A percentile compares a stretch with the other conserved stretches of the same genome.
These are phyloP conservation scores for Tringa solitaria DNA, from an alignment of 2,113 vertebrate species.

Conservation along the genomic window DNA sequence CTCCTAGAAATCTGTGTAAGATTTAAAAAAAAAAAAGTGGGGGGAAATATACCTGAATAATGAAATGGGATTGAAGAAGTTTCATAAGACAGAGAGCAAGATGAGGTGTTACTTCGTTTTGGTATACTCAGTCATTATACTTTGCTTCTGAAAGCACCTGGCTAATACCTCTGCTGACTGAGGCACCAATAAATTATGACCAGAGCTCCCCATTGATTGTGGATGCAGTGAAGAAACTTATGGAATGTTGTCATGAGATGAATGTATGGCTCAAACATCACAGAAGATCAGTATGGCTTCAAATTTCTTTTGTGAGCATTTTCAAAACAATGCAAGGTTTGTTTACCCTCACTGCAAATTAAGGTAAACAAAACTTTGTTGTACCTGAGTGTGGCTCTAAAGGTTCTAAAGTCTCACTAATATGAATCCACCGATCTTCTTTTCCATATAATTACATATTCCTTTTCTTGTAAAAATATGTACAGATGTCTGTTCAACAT, in stretches of 20 bases:
- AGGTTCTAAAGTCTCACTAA: background rate
- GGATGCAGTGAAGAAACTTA: background rate
- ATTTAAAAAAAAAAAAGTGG: fast-evolving
- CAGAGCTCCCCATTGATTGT: background rate
- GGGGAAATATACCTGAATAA: background rate
- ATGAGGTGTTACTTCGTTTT: background rate
- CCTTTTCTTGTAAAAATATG: background rate
- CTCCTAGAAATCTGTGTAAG: background rate
- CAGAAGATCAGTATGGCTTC: background rate
- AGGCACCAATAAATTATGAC: background rate
- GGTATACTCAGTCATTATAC: background rate
- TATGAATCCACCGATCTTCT: background rate
- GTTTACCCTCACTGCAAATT: background rate
- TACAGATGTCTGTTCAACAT: background rate
- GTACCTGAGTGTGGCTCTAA: background rate
- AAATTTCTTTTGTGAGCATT: background rate
- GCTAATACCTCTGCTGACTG: background rate
- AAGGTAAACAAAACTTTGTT: background rate
- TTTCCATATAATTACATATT: background rate
- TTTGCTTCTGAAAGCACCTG: background rate
- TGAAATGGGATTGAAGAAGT: background rate
- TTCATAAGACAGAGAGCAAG: background rate
- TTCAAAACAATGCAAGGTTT: background rate
- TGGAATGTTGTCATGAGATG: background rate
- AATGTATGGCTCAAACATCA: background rate